Evolutionary conservation across 2,888 invertebrate genomes (phyloP), one percentile per base, ranked within the genome.

Genomic region (Platerodrilus igneus): DNA sequence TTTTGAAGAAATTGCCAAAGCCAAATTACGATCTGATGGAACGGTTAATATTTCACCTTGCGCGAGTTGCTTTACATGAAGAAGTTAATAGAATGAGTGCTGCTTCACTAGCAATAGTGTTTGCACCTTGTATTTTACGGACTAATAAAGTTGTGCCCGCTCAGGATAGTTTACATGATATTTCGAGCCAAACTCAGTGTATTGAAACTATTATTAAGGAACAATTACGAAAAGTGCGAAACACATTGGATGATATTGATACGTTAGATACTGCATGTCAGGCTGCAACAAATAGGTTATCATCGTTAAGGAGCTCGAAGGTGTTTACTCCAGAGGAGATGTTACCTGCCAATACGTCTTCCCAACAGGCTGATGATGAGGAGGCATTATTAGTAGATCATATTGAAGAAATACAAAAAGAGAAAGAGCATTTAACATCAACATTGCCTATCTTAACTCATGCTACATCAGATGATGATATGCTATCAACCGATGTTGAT

Each of bases 81-180:
- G 78, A 84, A 48, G 84, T 83, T 49, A 95, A 94, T 70, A 74
- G 90, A 52, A 95, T 95, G 95, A 88, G 88, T 37, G 80, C 92
- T 1, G 86, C 87, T 60, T 88, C 90, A 34, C 70, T 95, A 51
- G 91, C 94, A 33, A 92, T 94, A 53, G 91, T 95, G 49, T 95
- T 94, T 71, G 93, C 93, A 25, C 94, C 95, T 29, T 94, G 94
- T 68, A 86, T 95, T 44, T 73, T 95, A 50, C 77, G 93, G 56
- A 89, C 92, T 48, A 88, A 87, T 69, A 84, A 89, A 65, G 71
- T 81, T 47, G 79, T 91, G 52, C 90, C 90, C 27, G 94, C 93
- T 33, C 93, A 94, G 70, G 91, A 90, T 66, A 88, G 91, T 60
- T 74, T 95, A 50, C 83, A 84, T 59, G 92, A 94, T 69, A 91